Evolutionary conservation across 2,797 vertebrate genomes (phyloP).

Genomic region (Neostethus bicornis): DNA sequence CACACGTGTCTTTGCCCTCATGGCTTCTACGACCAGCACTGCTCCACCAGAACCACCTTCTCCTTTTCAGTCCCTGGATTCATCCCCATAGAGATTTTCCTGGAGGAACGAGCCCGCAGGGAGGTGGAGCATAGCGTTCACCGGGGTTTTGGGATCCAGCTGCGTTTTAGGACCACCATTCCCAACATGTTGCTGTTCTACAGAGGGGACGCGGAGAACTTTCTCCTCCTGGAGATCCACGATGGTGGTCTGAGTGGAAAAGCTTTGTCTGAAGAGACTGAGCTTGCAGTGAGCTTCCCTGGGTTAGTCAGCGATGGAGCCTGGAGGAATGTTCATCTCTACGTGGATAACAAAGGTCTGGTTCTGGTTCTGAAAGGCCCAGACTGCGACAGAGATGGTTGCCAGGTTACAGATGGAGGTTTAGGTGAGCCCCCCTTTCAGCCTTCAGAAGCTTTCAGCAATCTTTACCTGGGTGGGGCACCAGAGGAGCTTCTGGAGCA

Average conservation of each 20-base stretch:
- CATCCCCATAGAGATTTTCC: slow-evolving; percentile 72
- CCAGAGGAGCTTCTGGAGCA: slow-evolving; percentile 62
- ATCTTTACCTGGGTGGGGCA: slow-evolving; percentile 77
- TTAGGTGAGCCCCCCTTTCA: slow-evolving; percentile 41
- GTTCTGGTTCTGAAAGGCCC: slow-evolving; percentile 76
- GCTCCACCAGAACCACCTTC: slow-evolving; percentile 89
- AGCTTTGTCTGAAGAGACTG: slow-evolving; percentile 61
- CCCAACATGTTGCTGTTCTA: slow-evolving; percentile 83
- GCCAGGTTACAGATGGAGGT: slow-evolving; percentile 53
- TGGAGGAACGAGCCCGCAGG: slow-evolving; percentile 59
- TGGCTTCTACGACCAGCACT: slow-evolving; percentile 85
- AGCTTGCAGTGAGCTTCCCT: slow-evolving; percentile 56
- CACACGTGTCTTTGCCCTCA: slow-evolving; percentile 86
- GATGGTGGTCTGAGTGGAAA: slow-evolving; percentile 75
- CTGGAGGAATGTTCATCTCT: slow-evolving; percentile 81
- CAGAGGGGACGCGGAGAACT: slow-evolving; percentile 69
- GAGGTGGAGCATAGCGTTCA: slow-evolving; percentile 34
- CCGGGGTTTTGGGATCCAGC: slow-evolving; percentile 56
- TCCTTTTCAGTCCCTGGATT: slow-evolving; percentile 83
- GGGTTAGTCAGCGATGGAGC: slow-evolving; percentile 80
- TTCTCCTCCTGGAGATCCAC: slow-evolving; percentile 83
- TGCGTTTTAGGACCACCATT: slow-evolving; percentile 89
- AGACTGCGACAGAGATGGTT: slow-evolving; percentile 74
- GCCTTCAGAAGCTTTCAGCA: slow-evolving; percentile 53
- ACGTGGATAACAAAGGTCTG: slow-evolving; percentile 69